These are phyloP conservation scores for Leucophenga montana DNA, from an alignment of 2,888 invertebrate genomes.

Conservation along the genomic window DNA sequence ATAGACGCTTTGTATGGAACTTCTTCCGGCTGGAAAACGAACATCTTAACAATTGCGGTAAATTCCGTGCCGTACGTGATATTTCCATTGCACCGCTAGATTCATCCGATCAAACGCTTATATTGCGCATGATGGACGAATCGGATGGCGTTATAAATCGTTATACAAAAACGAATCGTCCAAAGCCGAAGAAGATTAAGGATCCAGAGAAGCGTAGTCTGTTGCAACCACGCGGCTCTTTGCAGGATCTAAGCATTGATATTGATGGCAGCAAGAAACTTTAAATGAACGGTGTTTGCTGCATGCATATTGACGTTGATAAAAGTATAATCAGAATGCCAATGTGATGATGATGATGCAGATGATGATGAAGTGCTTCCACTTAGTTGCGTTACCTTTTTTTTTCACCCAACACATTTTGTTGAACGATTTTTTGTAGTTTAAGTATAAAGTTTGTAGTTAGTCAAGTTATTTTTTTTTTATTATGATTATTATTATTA, in stretches of 20 bases:
- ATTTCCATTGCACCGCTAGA: conserved; percentile 96
- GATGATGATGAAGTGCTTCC: conserved; percentile 27
- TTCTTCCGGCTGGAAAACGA: conserved; percentile 99
- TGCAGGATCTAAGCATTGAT: conserved; percentile 70
- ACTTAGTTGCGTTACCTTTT: conserved; percentile 12
- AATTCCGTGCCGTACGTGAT: conserved; percentile 97
- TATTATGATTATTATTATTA: conserved; percentile 40
- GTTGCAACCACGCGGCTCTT: conserved; percentile 72
- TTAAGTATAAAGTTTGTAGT: background rate
- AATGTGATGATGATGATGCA: conserved; percentile 13
- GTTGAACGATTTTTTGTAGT: conserved; percentile 39
- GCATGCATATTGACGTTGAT: background rate
- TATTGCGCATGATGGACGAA: conserved; percentile 96
- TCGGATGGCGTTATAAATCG: conserved; percentile 88
- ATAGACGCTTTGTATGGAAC: conserved; percentile 97
- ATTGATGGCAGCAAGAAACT: conserved; percentile 70
- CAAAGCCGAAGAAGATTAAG: conserved; percentile 77
- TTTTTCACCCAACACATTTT: background rate
- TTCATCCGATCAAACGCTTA: conserved; percentile 91
- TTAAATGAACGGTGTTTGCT: too few relatives aligned
- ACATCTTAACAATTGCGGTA: conserved; percentile 98
- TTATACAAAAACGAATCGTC: conserved; percentile 77
- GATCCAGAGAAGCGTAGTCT: conserved; percentile 77
- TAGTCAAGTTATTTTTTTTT: conserved; percentile 16
- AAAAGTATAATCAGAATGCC: background rate